These are phyloP conservation scores for Rhyzopertha dominica DNA, from an alignment of 1,140 invertebrate genomes.

Conservation along the genomic window DNA sequence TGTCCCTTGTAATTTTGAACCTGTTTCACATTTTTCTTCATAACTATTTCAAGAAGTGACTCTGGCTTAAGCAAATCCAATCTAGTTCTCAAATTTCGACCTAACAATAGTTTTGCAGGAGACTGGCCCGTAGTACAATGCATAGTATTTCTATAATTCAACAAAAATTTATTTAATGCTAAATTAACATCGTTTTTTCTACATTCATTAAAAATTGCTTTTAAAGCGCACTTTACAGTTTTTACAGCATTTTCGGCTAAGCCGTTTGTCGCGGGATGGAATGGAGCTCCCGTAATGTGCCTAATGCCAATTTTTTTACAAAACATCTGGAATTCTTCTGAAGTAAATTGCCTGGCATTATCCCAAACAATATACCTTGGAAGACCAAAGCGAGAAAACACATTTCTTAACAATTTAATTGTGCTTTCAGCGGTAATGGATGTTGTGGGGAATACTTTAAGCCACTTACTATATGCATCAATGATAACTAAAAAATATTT, in stretches of 20 bases:
- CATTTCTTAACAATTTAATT: conserved; percentile 2
- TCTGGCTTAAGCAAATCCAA: conserved; percentile 15
- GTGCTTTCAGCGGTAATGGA: conserved; percentile 4
- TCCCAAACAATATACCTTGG: conserved; percentile 38
- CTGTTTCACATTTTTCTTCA: conserved; percentile 3
- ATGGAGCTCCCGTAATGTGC: conserved; percentile 36
- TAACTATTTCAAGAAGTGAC: conserved; percentile 1
- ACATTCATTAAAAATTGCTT: conserved; percentile 22
- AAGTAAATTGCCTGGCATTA: conserved; percentile 35
- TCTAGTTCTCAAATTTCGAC: conserved; percentile 22
- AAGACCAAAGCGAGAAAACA: conserved; percentile 32
- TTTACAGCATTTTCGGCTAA: conserved; percentile 43
- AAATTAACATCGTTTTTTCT: conserved; percentile 1
- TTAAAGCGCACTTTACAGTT: conserved; percentile 41
- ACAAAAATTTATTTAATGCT: conserved; percentile 21
- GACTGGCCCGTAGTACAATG: conserved; percentile 21
- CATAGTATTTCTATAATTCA: conserved; percentile 26
- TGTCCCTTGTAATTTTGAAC: neutral
- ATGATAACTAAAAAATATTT: conserved; percentile 15
- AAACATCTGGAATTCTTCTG: conserved; percentile 34
- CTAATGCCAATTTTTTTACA: conserved; percentile 32
- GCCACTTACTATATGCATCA: conserved; percentile 11
- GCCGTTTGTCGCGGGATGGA: conserved; percentile 41
- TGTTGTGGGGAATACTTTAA: conserved; percentile 11
- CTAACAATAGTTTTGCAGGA: conserved; percentile 24